Evolutionary conservation across 1,140 invertebrate genomes (phyloP).

Genomic region (Lucilia sericata): DNA sequence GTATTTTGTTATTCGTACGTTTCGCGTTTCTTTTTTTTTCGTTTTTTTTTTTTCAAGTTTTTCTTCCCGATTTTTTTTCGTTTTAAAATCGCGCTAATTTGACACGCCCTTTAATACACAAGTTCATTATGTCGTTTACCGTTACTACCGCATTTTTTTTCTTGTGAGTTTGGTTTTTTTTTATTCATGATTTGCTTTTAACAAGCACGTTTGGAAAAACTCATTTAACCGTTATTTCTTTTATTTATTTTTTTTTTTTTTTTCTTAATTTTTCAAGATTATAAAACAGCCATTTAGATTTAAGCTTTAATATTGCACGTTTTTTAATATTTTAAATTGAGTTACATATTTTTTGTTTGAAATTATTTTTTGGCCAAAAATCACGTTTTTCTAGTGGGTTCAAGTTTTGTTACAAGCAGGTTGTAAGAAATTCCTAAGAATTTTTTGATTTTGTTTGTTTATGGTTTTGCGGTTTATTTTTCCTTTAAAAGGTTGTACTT

Average conservation of each 20-base stretch:
- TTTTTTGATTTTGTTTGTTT: too few relatives aligned
- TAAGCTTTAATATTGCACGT: too few relatives aligned
- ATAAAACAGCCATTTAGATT: not conserved
- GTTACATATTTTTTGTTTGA: not conserved
- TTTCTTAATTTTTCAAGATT: not conserved
- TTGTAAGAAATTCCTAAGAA: too few relatives aligned
- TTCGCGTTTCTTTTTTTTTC: not conserved
- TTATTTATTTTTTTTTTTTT: not conserved
- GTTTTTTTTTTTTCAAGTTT: not conserved
- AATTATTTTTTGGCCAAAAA: not conserved
- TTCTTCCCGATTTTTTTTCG: not conserved
- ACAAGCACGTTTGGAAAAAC: not conserved
- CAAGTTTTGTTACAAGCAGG: too few relatives aligned
- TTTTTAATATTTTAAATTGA: too few relatives aligned
- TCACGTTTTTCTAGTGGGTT: not conserved
- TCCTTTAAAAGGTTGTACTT: not conserved
- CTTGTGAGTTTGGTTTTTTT: not conserved
- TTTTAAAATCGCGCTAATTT: conserved; percentile 9
- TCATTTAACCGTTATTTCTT: not conserved
- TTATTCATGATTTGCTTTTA: not conserved
- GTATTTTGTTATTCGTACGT: conserved; percentile 27
- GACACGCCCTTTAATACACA: conserved; percentile 34
- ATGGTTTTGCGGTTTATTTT: not conserved
- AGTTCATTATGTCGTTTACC: conserved; percentile 9
- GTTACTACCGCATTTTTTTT: not conserved